Conservation (phyloP, 2,888 invertebrate genomes). For the Oxyteleia sp. region DNA sequence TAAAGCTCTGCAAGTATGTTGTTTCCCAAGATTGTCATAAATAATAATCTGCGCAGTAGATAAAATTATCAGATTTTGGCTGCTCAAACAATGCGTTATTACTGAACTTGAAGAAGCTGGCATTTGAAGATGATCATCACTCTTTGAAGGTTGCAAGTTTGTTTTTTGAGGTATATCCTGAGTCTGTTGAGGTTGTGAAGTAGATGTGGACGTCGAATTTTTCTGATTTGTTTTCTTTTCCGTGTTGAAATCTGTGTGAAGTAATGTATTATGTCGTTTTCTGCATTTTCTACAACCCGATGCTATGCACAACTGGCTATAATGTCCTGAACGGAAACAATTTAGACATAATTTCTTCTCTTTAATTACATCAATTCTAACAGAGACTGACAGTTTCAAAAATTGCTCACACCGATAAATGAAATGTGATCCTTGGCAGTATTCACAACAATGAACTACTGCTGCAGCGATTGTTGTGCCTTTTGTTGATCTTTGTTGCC, state of each 20-base stretch:
- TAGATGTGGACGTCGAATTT: no score
- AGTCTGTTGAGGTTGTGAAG: no score
- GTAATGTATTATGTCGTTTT: not conserved
- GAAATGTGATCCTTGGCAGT: not conserved
- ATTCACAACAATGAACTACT: conserved; percentile 1
- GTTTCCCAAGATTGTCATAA: not conserved
- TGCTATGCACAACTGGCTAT: not conserved
- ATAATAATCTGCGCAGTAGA: conserved; percentile 5
- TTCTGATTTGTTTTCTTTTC: not conserved
- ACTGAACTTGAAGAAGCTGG: no score
- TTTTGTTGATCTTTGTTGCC: not conserved
- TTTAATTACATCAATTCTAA: not conserved
- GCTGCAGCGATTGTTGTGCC: not conserved
- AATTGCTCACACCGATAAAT: conserved; percentile 6
- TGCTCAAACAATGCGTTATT: no score
- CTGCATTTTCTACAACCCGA: not conserved
- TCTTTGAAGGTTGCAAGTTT: no score
- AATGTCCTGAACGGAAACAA: not conserved
- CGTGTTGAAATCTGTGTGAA: not conserved
- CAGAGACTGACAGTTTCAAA: not conserved
- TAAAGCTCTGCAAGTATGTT: conserved; percentile 40
- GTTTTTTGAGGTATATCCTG: no score
- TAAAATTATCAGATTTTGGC: no score
- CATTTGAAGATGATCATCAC: no score
- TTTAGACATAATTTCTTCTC: not conserved